Conservation (phyloP, 2,113 vertebrate species). For the Gallinago paraguaiae region DNA sequence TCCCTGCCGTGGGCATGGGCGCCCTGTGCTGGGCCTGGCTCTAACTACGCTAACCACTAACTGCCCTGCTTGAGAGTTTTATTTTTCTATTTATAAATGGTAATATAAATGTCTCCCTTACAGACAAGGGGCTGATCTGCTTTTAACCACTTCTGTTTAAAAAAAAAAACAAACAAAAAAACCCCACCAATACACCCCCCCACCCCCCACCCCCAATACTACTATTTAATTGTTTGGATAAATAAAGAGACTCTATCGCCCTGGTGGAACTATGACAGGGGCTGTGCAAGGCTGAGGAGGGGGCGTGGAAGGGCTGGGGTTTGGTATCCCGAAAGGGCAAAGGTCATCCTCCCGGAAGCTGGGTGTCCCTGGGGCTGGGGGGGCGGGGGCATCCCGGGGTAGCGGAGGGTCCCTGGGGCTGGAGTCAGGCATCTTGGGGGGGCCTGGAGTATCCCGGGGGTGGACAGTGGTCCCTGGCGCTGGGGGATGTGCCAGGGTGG, state of each 20-base stretch:
- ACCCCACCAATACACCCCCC: too few species aligned
- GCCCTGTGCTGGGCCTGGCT: neutral
- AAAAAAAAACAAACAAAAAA: neutral
- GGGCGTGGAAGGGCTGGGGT: neutral
- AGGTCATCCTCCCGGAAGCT: too few species aligned
- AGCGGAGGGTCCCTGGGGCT: neutral
- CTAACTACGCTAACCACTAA: slow-evolving; percentile 40
- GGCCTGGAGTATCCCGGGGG: too few species aligned
- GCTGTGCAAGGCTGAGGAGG: neutral
- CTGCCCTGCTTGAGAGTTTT: slow-evolving; percentile 66
- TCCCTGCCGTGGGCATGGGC: fast-evolving
- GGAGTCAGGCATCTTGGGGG: too few species aligned
- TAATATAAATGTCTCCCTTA: slow-evolving; percentile 74
- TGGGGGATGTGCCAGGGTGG: neutral
- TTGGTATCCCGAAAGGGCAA: too few species aligned
- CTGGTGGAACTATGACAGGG: neutral
- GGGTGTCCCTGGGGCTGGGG: too few species aligned
- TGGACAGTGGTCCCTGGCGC: neutral
- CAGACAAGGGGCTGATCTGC: neutral
- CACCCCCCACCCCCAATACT: neutral
- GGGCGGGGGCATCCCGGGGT: neutral
- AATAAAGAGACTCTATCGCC: slow-evolving; percentile 37
- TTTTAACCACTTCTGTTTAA: slow-evolving; percentile 26
- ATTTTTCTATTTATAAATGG: slow-evolving; percentile 84
- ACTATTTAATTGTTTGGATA: slow-evolving; percentile 36